Evolutionary conservation across 2,888 invertebrate species (phyloP), one percentile per base, ranked within the genome.

Genomic region (Pristionchus maxplancki): DNA sequence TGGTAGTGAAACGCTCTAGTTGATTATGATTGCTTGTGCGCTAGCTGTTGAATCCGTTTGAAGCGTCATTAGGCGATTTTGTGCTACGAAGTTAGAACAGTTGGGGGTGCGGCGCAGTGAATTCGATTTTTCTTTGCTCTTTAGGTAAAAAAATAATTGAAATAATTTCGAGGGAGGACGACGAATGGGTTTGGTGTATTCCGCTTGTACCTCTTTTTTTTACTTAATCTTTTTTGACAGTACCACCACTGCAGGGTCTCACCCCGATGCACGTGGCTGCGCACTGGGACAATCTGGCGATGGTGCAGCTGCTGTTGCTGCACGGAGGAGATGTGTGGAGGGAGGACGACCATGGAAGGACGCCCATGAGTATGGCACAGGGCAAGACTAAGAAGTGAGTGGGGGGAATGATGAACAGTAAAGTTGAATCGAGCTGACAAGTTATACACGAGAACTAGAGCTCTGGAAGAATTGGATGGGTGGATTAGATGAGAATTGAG

Each of bases 261-360:
- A 90, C 92, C 6, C 89, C 92, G 0, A 88, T 92, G 74, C 92
- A 92, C 81, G 90, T 92, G 13, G 92, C 92, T 3, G 90, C 91
- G 3, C 88, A 89, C 50, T 92, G 92, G 92, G 91, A 90, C 87
- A 90, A 91, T 67, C 89, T 92, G 71, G 90, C 90, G 13, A 91
- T 92, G 91, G 91, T 90, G 78, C 92, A 92, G 83, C 62, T 90
- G 64, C 88, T 92, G 28, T 40, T 91, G 24, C 58, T 81, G 37
- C 91, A 91, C 40, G 92, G 92, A 31, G 91, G 91, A 24, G 87
- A 92, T 82, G 64, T 87, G 31, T 37, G 50, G 62, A 86, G 87
- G n/a, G 53, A 86, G 50, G 89, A 90, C 84, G 87, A 86, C 17
- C 84, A 90, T 37, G 89, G 89, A 20, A 88, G 89, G 17, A 88